Percentiles rank a stretch among this genome's conserved stretches.
These are phyloP conservation scores for Ptiloglossa arizonensis DNA, from an alignment of 1,140 invertebrate species.

Conservation along the genomic window DNA sequence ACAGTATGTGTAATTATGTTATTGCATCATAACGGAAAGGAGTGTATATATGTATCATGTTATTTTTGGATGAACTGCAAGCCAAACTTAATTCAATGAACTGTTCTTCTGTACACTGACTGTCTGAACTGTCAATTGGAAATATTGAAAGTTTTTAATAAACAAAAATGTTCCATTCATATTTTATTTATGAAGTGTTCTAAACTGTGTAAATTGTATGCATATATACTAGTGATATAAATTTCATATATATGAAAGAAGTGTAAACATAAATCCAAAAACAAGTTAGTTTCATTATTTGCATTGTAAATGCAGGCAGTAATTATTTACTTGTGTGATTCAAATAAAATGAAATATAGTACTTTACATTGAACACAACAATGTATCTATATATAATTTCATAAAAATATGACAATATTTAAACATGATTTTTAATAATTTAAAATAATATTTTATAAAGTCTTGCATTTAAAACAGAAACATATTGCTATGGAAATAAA, in stretches of 20 bases:
- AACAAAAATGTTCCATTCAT: neutral
- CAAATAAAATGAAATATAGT: neutral
- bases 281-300: neutral
- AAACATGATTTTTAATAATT: neutral
- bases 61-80: slow-evolving; percentile 47
- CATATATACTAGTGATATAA: neutral
- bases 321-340: slow-evolving; percentile 1
- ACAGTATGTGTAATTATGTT: slow-evolving; percentile 23
- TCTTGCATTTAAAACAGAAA: neutral
- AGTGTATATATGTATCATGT: slow-evolving; percentile 26
- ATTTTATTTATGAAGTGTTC: neutral
- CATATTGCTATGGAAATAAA: slow-evolving; percentile 3
- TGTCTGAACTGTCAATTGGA: slow-evolving; percentile 29
- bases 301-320: neutral
- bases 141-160: slow-evolving; percentile 4
- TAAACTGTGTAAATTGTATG: neutral
- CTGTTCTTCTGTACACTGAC: neutral
- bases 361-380: neutral
- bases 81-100: slow-evolving; percentile 37
- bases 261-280: neutral
- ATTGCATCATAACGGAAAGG: slow-evolving; percentile 42
- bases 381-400: neutral
- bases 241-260: neutral
- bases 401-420: no score
- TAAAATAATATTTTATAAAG: neutral